phyloP scores from a whole-genome alignment of 23 tunicate species.

The Styela plicata region DNA sequence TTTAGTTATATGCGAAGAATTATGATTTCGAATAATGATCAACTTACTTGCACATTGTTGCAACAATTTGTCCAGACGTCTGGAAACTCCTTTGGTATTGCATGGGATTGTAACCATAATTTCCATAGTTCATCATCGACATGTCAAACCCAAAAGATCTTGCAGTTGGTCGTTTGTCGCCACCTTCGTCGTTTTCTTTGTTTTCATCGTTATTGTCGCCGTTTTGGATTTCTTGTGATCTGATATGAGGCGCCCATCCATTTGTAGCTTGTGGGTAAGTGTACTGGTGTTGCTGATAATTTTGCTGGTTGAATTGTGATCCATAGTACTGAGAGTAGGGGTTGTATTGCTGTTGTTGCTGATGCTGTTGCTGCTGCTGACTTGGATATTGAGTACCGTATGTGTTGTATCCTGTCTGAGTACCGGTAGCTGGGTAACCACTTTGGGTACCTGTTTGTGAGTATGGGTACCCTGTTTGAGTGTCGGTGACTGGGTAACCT shows the following conservation, averaged over 20 bases:
- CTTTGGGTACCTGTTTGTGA: neutral
- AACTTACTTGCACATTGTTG: neutral
- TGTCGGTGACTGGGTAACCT: neutral
- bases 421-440: neutral
- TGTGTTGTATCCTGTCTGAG: neutral
- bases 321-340: neutral
- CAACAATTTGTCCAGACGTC: neutral
- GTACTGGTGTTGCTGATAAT: neutral
- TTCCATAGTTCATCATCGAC: neutral
- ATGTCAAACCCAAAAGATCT: neutral
- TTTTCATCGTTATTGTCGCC: neutral
- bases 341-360: neutral
- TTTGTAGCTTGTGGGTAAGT: neutral
- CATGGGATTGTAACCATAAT: neutral
- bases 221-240: neutral
- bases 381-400: neutral
- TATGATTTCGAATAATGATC: too few species aligned
- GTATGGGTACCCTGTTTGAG: neutral
- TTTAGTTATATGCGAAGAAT: too few species aligned
- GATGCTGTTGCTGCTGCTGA: neutral
- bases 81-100: neutral
- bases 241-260: neutral
- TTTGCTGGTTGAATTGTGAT: neutral
- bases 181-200: neutral
- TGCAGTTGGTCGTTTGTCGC: neutral